Conservation (phyloP, 2,797 vertebrate species). For the Glyptemys insculpta region DNA sequence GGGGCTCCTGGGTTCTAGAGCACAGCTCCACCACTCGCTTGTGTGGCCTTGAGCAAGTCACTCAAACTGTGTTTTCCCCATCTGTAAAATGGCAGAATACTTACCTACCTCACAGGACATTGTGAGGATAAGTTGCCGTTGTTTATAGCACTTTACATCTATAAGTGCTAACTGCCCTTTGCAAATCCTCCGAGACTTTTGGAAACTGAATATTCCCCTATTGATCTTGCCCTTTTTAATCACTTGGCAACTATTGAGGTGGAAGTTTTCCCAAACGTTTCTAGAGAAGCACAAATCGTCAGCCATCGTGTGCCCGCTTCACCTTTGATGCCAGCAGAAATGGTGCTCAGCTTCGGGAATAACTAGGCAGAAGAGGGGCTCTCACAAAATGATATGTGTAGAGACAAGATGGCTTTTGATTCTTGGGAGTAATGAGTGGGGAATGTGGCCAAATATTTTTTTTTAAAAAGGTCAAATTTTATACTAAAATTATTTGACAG, state of each 20-base stretch:
- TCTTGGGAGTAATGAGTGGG: background rate
- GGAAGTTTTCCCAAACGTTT: background rate
- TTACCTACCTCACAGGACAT: background rate
- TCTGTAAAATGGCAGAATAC: background rate
- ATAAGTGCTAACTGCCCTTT: background rate
- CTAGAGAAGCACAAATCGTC: background rate
- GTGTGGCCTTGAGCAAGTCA: background rate
- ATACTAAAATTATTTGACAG: background rate
- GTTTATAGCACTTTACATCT: background rate
- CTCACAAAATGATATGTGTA: background rate
- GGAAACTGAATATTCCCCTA: background rate
- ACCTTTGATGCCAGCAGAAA: background rate
- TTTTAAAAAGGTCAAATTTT: background rate
- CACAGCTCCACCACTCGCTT: background rate
- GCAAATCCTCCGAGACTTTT: background rate
- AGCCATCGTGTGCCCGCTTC: background rate
- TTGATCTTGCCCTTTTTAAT: slow-evolving; percentile 10
- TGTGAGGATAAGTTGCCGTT: background rate
- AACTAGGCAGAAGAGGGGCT: background rate
- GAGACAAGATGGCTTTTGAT: background rate
- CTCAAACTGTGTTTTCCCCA: background rate
- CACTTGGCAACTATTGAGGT: background rate
- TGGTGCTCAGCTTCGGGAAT: background rate
- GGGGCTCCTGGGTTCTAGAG: background rate
- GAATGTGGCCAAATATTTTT: background rate